Base-by-base conservation (phyloP, 1,140 invertebrate species). In the Drosophila aff. region DNA sequence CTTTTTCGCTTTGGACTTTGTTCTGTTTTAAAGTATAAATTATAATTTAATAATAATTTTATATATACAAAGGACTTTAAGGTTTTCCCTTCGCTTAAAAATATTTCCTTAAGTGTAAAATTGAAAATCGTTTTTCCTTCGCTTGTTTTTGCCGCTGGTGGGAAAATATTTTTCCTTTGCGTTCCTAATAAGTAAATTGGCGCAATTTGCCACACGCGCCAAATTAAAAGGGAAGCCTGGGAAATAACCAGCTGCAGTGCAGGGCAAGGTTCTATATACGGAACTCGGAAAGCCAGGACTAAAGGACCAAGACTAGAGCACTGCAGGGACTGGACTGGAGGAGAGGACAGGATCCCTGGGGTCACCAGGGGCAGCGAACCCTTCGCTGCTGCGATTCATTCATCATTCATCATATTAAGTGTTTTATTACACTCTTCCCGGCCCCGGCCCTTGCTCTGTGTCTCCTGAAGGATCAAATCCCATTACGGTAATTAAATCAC, bases 401-500 rank as follows among this genome's bases (percentile, higher is more conserved):
- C 85, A 90, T 85, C 86, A 89, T 89, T 85, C 85, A 90, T 89
- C 85, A 89, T 85, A 76, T 85, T 90, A 90, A 90, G 86, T 90
- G 85, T 90, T 90, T 90, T 90, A 90, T 91, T 91, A 92, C 90
- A 79, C 82, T 81, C 55, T 59, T 15, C 36, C 33, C 10, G 9
- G 10, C 21, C 46, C 46, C 1, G 23, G 15, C 46, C 44, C 71
- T 69, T 58, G 52, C 60, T 46, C 52, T 18, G 44, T 52, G 75
- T 69, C 82, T 79, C 71, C 61, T 66, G 66, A 15, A 36, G 66
- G 58, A 77, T 91, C 73, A 92, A 92, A 84, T 92, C 90, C 90
- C 90, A 92, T 92, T 92, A 92, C 82, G 81, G 90, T 92, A 92
- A 92, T 92, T 92, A 92, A 92, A 92, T 92, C 90, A 87, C 86